Base-by-base conservation (phyloP, 2,888 invertebrate genomes). In the Blera fallax region DNA sequence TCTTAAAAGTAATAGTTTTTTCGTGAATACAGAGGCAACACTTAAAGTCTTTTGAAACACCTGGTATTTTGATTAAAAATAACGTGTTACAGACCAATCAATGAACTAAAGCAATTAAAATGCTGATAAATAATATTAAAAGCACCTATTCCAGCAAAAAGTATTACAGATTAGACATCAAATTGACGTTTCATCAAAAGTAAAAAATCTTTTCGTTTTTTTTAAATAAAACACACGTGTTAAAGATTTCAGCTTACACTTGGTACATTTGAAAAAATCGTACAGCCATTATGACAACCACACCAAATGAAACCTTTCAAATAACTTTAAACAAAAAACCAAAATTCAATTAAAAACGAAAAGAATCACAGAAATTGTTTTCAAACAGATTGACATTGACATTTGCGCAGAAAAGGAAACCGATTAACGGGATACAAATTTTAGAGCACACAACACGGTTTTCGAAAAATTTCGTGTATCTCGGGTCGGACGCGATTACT, bases 251-350 rank as follows among this genome's bases (percentile, higher is more conserved):
- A 11, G 40, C 60, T 72, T 62, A 73, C 78, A 52, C 37, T 48
- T 37, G 29, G 29, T 67, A 72, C 50, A 60, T 73, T 16, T 78
- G 52, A 32, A 78, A 72, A 34, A 45, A 54, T 5, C 73, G 43
- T 8, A 43, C 27, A 45, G 72, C 67, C 72, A 78, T 83, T 27
- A 11, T 16, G 21, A 45, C 52, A 43, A 32, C 24, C n/a, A 6
- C 3, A 27, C 29, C 16, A 40, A 40, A 40, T 4, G 2, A 11
- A 40, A 40, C 3, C 3, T 3, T n/a, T 27, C 8, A 29, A 8
- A 37, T 11, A 21, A 56, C 29, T 29, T 27, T 14, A 6, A 11
- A 50, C 14, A 18, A 37, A 65, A 65, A 11, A 24, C 10, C 21
- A n/a, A 21, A 16, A 14, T 40, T 24, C 11, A 52, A 50, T 34